These are phyloP conservation scores for Turritopsis rubra DNA, from an alignment of 30 jellyfish, hydroid and myxozoan species.

Conservation along the genomic window DNA sequence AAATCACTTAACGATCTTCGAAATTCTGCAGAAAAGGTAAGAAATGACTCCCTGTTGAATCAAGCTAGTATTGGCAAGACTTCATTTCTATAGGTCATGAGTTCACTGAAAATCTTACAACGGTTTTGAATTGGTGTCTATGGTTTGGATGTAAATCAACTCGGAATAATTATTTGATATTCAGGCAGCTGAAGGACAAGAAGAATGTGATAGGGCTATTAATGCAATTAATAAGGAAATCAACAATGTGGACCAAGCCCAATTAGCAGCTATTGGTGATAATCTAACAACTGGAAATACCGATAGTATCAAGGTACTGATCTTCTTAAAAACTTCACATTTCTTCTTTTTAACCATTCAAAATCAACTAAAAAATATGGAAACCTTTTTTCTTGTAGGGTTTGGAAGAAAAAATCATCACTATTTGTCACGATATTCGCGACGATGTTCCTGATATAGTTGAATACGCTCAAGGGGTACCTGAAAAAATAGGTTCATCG, in stretches of 20 bases:
- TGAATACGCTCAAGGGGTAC: conserved; percentile 8
- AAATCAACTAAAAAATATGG: too few relatives aligned
- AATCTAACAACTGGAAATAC: background rate
- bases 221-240: conserved; percentile 18
- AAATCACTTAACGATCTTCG: conserved; percentile 15
- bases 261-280: conserved; percentile 10
- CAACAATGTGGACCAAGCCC: conserved; percentile 27
- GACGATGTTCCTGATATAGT: conserved; percentile 19
- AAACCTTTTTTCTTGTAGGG: conserved; percentile 4
- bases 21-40: conserved; percentile 22
- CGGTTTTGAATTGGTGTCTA: too few relatives aligned
- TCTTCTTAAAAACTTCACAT: too few relatives aligned
- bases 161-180: too few relatives aligned
- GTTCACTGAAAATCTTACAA: too few relatives aligned
- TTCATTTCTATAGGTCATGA: too few relatives aligned
- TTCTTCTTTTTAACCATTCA: too few relatives aligned
- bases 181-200: conserved; percentile 26
- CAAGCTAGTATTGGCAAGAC: too few relatives aligned
- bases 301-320: conserved; percentile 23
- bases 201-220: conserved; percentile 17
- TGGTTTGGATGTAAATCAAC: too few relatives aligned
- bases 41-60: too few relatives aligned
- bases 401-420: conserved; percentile 19
- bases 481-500: conserved; percentile 12
- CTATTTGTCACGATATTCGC: background rate